Evolutionary conservation across 2,113 vertebrate species (phyloP).

Genomic region (Grantiella picta): DNA sequence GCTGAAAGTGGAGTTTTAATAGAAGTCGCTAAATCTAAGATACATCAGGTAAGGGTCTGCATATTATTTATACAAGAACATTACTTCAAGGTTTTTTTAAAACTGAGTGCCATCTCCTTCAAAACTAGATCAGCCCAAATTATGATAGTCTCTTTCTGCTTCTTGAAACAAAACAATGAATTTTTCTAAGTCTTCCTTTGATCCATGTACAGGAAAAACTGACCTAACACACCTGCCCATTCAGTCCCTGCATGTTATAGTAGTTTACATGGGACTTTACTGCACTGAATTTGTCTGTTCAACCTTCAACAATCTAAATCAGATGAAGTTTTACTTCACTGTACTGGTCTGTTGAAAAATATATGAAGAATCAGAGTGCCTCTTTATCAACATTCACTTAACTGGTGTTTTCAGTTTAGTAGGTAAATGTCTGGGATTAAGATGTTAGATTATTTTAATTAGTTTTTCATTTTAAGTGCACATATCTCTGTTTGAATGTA

Average conservation of each 20-base stretch:
- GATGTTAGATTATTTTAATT: not conserved
- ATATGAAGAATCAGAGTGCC: not conserved
- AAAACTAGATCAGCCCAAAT: not conserved
- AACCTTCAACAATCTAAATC: not conserved
- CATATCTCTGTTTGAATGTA: not conserved
- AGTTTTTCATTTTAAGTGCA: not conserved
- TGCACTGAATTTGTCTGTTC: not conserved
- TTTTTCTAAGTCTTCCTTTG: not conserved
- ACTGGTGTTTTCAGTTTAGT: not conserved
- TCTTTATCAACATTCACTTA: not conserved
- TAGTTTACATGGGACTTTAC: not conserved
- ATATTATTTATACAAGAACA: not conserved
- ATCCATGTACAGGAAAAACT: not conserved
- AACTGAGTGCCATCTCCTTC: not conserved
- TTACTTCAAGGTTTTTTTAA: not conserved
- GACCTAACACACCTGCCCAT: not conserved
- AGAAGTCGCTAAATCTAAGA: slow-evolving; percentile 93
- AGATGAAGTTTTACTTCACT: not conserved
- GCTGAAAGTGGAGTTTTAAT: slow-evolving; percentile 85
- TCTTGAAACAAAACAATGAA: not conserved
- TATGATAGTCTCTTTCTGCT: not conserved
- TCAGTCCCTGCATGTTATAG: not conserved
- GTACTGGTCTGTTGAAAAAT: not conserved
- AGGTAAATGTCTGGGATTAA: not conserved
- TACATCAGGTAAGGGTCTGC: slow-evolving; percentile 84